These are phyloP conservation scores for Zenarchopterus dispar DNA, from an alignment of 2,797 vertebrate genomes.

Conservation along the genomic window DNA sequence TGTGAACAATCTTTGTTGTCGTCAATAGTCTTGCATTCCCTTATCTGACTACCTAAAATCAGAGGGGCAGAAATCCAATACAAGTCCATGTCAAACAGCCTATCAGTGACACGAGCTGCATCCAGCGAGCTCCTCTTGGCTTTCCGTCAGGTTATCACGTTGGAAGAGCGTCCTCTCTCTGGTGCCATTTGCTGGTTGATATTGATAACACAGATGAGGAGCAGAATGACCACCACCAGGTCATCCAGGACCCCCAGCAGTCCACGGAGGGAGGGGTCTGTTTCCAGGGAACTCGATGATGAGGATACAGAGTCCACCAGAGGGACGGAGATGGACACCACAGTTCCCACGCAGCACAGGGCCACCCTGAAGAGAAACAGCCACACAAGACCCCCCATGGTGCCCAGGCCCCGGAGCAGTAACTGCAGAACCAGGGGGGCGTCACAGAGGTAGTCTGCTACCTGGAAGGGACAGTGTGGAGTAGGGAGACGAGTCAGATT, in stretches of 20 bases:
- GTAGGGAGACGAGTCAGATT: background rate
- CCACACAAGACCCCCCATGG: conserved; percentile 80
- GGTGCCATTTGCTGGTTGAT: conserved; percentile 84
- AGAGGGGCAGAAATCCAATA: conserved; percentile 28
- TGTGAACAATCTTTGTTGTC: conserved; percentile 1
- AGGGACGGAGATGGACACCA: conserved; percentile 78
- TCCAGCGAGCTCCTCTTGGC: conserved; percentile 56
- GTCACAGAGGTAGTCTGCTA: conserved; percentile 86
- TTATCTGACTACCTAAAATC: conserved; percentile 21
- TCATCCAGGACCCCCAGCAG: conserved; percentile 83
- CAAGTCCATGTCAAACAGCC: conserved; percentile 32
- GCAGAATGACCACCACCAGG: conserved; percentile 83
- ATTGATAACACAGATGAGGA: conserved; percentile 85
- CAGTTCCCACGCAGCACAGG: conserved; percentile 82
- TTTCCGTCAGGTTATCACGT: conserved; percentile 40
- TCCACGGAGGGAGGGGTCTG: conserved; percentile 76
- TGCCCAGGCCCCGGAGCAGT: conserved; percentile 76
- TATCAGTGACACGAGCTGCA: conserved; percentile 5
- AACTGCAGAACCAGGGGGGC: conserved; percentile 78
- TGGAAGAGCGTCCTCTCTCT: conserved; percentile 61
- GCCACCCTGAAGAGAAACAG: conserved; percentile 85
- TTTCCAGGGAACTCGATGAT: conserved; percentile 50
- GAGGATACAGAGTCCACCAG: conserved; percentile 62
- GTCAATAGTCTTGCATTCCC: conserved; percentile 32
- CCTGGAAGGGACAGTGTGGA: conserved; percentile 55